Base-by-base conservation (phyloP, 2,797 vertebrate species). In the Podargus strigoides region DNA sequence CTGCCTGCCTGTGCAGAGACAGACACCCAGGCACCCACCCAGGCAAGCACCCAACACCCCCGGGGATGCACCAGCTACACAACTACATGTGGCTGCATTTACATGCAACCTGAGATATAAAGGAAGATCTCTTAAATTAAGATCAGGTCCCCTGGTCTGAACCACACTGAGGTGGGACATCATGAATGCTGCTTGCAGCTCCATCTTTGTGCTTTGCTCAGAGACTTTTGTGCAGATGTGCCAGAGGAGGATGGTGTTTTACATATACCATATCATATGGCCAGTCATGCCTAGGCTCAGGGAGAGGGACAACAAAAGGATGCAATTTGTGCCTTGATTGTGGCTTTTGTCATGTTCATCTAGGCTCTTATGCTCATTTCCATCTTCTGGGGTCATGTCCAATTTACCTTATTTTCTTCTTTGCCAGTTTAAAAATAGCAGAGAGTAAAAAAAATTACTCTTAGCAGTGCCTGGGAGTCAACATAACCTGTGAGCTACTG, bases 321-420 rank as follows among this genome's bases (percentile, higher is more conserved):
- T 89, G 50, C 53, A 91, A 95, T 93, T 95, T 96, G 30, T 94
- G 82, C 62, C 81, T 94, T 97, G 93, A 95, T 95, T 96, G 89
- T 96, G 82, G 77, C 83, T 94, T 94, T 96, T 97, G 78, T 96
- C 64, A 37, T 80, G 64, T 77, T 96, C 88, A 64, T 67, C 63
- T 58, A 68, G 84, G 62, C 58, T 93, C 70, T 91, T 95, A 75
- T 17, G 60, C 26, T 91, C 77, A 72, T 91, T 95, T 94, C 70
- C 52, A 68, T 79, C 73, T 66, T 82, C 83, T 74, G 28, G 53
- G 94, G 88, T 94, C 91, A 68, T 72, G 84, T 93, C 64, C 72
- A 94, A 89, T 94, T 95, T 95, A 83, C 74, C 84, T 87, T 93
- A 79, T 94, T 94, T 94, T 95, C 77, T 93, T 93, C 67, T 88